Percentiles rank a stretch among this genome's conserved stretches.
phyloP scores from a whole-genome alignment of 2,797 vertebrate genomes.

The Synaphobranchus kaupii region DNA sequence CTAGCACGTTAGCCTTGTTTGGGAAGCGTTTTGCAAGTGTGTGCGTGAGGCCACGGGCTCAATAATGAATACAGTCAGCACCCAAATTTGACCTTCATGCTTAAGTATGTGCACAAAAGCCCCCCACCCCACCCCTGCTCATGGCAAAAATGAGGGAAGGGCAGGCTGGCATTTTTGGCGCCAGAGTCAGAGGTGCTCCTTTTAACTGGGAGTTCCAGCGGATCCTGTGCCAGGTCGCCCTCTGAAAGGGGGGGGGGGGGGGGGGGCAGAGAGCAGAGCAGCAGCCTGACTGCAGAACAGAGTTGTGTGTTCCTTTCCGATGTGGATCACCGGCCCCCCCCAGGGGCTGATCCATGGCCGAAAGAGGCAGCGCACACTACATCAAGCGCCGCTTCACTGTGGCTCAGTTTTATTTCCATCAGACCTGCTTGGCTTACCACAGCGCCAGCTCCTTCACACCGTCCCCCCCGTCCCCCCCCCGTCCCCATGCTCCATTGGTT shows the following conservation, averaged over 20 bases:
- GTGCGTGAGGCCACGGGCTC: not conserved
- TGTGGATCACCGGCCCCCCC: slow-evolving; percentile 10
- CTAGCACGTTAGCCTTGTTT: not conserved
- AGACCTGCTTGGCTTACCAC: not conserved
- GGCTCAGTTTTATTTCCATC: not conserved
- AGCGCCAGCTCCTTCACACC: not conserved
- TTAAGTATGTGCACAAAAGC: not conserved
- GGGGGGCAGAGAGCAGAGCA: not conserved
- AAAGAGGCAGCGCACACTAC: not conserved
- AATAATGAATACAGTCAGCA: not conserved
- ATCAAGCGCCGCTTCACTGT: not conserved
- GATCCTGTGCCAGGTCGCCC: not conserved
- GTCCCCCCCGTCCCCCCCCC: not conserved
- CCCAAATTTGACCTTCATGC: not conserved
- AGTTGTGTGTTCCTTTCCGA: not conserved
- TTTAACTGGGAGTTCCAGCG: not conserved
- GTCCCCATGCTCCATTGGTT: not conserved
- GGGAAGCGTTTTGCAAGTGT: not conserved
- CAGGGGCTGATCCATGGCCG: slow-evolving; percentile 1
- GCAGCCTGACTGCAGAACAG: not conserved
- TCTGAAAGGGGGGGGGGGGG: not conserved
- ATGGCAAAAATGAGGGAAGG: no score
- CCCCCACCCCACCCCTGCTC: not conserved
- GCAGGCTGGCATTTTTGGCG: not conserved
- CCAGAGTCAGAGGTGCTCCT: not conserved